Evolutionary conservation across 2,113 vertebrate genomes (phyloP).

Genomic region (Grallaria varia): DNA sequence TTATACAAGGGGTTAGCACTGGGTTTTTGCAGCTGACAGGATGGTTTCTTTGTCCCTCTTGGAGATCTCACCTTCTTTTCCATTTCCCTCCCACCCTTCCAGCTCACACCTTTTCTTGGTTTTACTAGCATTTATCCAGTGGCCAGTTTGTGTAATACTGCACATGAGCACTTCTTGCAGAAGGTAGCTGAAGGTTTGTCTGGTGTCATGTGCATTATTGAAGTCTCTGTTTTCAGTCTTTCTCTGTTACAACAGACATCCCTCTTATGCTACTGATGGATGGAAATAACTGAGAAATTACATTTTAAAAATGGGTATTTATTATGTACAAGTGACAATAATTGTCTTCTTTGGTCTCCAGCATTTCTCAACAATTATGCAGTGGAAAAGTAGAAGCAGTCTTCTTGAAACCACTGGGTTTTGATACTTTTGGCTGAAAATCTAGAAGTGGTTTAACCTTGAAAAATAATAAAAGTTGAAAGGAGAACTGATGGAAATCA

Average conservation of each 20-base stretch:
- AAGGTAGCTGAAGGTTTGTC: not conserved
- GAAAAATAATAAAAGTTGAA: constrained; percentile 21
- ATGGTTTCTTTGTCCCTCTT: not conserved
- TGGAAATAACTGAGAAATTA: not conserved
- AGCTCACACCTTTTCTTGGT: not conserved
- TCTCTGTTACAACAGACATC: not conserved
- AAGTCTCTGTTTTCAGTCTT: not conserved
- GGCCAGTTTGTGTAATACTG: not conserved
- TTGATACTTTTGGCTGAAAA: constrained; percentile 23
- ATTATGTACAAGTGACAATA: not conserved
- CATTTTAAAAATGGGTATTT: not conserved
- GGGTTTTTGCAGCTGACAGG: not conserved
- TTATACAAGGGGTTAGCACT: not conserved
- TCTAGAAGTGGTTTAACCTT: not conserved
- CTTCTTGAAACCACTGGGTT: not conserved
- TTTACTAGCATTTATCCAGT: not conserved
- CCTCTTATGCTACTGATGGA: not conserved
- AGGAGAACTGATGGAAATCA: not conserved
- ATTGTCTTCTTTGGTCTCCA: not conserved
- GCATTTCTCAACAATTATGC: not conserved
- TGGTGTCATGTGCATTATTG: not conserved
- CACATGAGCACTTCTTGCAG: not conserved
- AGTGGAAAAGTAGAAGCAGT: not conserved
- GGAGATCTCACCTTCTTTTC: constrained; percentile 2
- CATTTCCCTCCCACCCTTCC: not conserved